Percentiles rank a stretch among this genome's conserved stretches.
Conservation (phyloP, 1,140 invertebrate species). For the Macrobrachium nipponense region DNA sequence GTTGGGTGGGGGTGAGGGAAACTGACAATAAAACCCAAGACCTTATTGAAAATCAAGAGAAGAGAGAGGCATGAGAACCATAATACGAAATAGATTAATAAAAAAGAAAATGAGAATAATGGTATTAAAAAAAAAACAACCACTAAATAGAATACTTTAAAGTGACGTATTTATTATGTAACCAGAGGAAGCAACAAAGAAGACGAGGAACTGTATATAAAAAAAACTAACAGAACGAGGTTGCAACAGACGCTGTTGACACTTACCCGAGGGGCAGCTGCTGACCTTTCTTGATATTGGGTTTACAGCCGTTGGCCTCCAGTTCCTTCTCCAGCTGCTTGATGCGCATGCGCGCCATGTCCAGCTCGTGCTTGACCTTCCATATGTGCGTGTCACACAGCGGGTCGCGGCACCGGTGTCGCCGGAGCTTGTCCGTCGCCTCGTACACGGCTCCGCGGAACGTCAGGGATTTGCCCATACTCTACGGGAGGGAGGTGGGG, state of each 20-base stretch:
- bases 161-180: not conserved
- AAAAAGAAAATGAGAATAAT: not conserved
- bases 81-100: not conserved
- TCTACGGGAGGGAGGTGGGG: slow-evolving; percentile 63
- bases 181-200: not conserved
- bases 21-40: not conserved
- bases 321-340: slow-evolving; percentile 83
- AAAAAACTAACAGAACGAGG: not conserved
- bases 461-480: slow-evolving; percentile 85
- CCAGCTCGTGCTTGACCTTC: slow-evolving; percentile 89
- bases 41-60: not conserved
- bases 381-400: slow-evolving; percentile 75
- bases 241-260: no score
- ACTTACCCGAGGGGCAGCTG: slow-evolving; percentile 12
- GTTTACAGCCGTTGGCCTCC: slow-evolving; percentile 39
- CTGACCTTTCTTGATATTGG: not conserved
- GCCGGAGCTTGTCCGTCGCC: slow-evolving; percentile 74
- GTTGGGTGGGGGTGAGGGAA: no score
- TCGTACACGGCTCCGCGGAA: slow-evolving; percentile 91
- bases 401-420: slow-evolving; percentile 62
- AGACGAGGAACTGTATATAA: no score
- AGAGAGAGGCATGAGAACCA: not conserved
- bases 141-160: not conserved
- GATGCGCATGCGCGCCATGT: slow-evolving; percentile 84
- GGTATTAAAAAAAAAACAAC: not conserved